Base-by-base conservation (phyloP, 2,888 invertebrate species). In the Microplitis deprimator region DNA sequence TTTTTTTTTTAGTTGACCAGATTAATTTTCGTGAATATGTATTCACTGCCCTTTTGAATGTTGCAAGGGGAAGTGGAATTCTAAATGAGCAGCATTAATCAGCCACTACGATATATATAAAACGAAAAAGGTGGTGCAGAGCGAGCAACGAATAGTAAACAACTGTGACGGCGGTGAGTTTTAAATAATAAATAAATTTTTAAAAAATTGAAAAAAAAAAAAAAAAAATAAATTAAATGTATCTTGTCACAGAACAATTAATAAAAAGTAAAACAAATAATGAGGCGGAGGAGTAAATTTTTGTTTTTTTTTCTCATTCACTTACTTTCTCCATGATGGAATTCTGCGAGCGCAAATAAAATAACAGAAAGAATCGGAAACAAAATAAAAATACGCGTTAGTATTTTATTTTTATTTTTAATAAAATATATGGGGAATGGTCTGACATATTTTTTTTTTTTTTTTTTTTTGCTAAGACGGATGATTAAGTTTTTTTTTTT, bases 301-400 rank as follows among this genome's bases (percentile, higher is more conserved):
- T 78, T 76, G 76, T 80, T 79, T 82, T 75, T 79, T 80, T 67
- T 72, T 72, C n/a, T 65, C 38, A 82, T 86, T 87, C 88, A 94
- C 95, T 96, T 94, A 97, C 97, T 96, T 97, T 91, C 96, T 98
- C 98, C 98, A 98, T 91, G 96, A 96, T 86, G 98, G 94, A 91
- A 97, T 97, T 92, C 97, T 97, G 93, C 90, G 86, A 90, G 89
- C 89, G 90, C 87, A 89, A 90, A 90, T 88, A 89, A 89, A 89
- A 90, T 89, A 90, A 89, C 88, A 87, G 87, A 87, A 88, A 88
- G 84, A 85, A 89, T 89, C 89, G 89, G 89, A 87, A 89, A 89
- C 89, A 89, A 89, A 89, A 89, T 85, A 89, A 89, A 77, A 89
- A 87, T 83, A 86, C 89, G 88, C 89, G 89, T 89, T 89, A 89